Percentiles rank a stretch among this genome's conserved stretches.
phyloP scores from a whole-genome alignment of 92 coral and sea anemone genomes.

The Plumapathes pennacea region DNA sequence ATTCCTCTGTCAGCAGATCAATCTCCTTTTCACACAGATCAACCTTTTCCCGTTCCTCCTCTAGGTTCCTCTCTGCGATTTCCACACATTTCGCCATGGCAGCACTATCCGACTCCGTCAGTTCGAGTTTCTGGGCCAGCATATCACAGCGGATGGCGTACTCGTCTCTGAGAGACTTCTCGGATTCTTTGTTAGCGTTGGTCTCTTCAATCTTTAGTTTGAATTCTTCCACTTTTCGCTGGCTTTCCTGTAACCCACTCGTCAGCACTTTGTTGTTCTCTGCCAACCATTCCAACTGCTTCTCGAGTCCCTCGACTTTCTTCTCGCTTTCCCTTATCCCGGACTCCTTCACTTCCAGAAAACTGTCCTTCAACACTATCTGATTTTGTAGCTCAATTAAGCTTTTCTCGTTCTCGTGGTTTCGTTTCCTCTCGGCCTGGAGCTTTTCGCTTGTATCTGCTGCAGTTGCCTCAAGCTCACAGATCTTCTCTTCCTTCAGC shows the following conservation, averaged over 20 bases:
- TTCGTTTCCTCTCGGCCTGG: constrained; percentile 36
- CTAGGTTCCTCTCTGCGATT: constrained; percentile 32
- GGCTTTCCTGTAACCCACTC: constrained; percentile 38
- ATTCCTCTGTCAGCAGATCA: constrained; percentile 15
- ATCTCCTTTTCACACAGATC: constrained; percentile 36
- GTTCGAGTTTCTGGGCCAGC: constrained; percentile 54
- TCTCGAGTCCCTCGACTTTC: constrained; percentile 39
- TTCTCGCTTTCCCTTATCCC: constrained; percentile 36
- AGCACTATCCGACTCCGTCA: constrained; percentile 58
- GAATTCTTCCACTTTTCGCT: constrained; percentile 39
- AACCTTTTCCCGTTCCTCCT: constrained; percentile 23
- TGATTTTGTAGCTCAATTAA: constrained; percentile 55
- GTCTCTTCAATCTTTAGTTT: constrained; percentile 51
- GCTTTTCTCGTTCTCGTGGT: constrained; percentile 33
- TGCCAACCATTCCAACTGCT: constrained; percentile 37
- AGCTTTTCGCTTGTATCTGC: constrained; percentile 40
- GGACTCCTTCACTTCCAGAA: constrained; percentile 41
- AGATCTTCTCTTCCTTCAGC: constrained; percentile 43
- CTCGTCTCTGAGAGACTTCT: constrained; percentile 66
- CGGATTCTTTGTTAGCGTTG: constrained; percentile 56
- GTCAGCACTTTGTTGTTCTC: constrained; percentile 32
- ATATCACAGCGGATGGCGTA: constrained; percentile 65
- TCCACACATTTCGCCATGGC: constrained; percentile 41
- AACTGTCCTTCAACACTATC: constrained; percentile 35
- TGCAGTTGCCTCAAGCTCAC: constrained; percentile 48